Evolutionary conservation across 2,797 vertebrate species (phyloP), one percentile per base, ranked within the genome.

Genomic region (Rallus crepitans): DNA sequence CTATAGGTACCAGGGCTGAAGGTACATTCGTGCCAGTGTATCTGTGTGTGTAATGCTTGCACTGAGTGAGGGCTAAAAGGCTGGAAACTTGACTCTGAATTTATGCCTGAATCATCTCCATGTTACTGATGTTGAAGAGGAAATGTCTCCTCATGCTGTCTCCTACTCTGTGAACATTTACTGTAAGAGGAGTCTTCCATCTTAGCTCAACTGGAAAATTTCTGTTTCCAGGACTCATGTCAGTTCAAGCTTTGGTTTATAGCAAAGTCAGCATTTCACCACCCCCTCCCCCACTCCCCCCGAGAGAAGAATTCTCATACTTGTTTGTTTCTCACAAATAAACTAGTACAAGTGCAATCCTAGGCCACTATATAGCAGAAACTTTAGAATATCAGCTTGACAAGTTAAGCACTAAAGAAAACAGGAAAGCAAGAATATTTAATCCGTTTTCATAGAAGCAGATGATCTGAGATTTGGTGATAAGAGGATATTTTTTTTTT

Each of bases 401-500:
- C 91, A 61, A 94, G 2, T 11, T 37, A 82, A 89, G 14, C 6
- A 87, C 33, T 39, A 63, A 4, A 56, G 31, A 79, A 76, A 94
- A 59, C 9, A 92, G 20, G 21, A 90, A 91, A 95, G 24, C 27
- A 88, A 69, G 28, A 84, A 45, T 86, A 87, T 90, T 94, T 88
- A 3, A 87, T 94, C 63, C 64, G 14, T 94, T 84, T 28, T 95
- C 55, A 94, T 50, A 70, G 87, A 59, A 89, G 24, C 5, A 93
- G 72, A 89, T 90, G 9, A 78, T 35, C 60, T 57, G 77, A 96
- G 78, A 93, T 35, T 37, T 91, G 91, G 57, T 68, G 45, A n/a
- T 89, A 90, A 72, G 25, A 83, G 65, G 42, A 90, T 42, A 13
- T 59, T 11, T 5, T 21, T 77, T 21, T 77, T 70, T 88, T 90